phyloP scores from a whole-genome alignment of 2,797 vertebrate species.

The Echiichthys vipera region DNA sequence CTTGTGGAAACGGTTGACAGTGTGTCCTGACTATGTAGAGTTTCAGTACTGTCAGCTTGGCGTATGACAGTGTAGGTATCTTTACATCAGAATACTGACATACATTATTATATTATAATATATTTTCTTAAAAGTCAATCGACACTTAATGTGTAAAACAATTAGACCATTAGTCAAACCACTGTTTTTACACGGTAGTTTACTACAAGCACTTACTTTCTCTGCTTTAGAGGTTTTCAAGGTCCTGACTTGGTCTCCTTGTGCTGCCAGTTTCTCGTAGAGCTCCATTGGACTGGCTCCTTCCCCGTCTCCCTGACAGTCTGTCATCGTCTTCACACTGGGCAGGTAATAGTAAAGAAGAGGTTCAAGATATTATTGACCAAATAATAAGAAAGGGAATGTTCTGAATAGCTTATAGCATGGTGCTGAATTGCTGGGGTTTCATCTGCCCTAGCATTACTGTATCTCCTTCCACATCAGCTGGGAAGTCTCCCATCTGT shows the following conservation, averaged over 20 bases:
- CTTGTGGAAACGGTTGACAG: too few species aligned
- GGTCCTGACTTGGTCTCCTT: constrained; percentile 89
- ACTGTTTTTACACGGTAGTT: too few species aligned
- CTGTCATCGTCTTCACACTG: constrained; percentile 85
- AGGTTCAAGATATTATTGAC: background rate
- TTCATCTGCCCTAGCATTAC: background rate
- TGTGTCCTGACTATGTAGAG: too few species aligned
- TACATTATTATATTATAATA: background rate
- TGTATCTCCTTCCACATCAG: background rate
- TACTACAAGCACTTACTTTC: constrained; percentile 85
- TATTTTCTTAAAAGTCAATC: too few species aligned
- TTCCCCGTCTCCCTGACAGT: constrained; percentile 71
- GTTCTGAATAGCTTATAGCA: background rate
- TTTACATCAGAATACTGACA: background rate
- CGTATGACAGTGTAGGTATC: background rate
- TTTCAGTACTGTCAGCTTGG: background rate
- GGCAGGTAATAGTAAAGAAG: background rate
- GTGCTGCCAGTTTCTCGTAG: constrained; percentile 86
- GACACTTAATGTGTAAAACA: background rate
- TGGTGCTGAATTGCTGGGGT: background rate
- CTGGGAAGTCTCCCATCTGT: constrained; percentile 48
- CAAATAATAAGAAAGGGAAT: background rate
- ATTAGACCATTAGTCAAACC: too few species aligned
- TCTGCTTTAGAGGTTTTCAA: constrained; percentile 90
- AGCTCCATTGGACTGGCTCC: constrained; percentile 82